phyloP scores from a whole-genome alignment of 2,797 vertebrate genomes.

The Bradypodion ventrale region DNA sequence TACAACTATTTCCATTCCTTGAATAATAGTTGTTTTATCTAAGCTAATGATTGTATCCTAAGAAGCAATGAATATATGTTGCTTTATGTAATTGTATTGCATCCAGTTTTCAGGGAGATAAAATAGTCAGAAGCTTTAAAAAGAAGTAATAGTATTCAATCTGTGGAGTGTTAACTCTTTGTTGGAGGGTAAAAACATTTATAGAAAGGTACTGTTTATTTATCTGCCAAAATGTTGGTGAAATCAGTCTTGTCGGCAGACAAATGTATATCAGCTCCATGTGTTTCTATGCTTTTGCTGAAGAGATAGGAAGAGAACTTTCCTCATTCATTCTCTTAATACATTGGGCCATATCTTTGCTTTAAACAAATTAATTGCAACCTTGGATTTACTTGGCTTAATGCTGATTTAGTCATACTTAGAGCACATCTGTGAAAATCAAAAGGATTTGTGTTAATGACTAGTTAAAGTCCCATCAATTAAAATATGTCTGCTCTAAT shows the following conservation, averaged over 20 bases:
- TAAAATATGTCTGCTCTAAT: not conserved
- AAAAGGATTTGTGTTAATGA: not conserved
- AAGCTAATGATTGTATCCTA: constrained; percentile 1
- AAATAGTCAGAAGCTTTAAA: constrained; percentile 19
- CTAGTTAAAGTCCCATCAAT: not conserved
- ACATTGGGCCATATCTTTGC: not conserved
- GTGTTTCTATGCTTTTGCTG: not conserved
- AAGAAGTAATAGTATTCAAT: constrained; percentile 27
- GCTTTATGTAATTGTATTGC: not conserved
- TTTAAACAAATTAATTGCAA: not conserved
- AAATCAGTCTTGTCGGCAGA: not conserved
- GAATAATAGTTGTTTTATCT: constrained; percentile 22
- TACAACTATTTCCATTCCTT: constrained; percentile 12
- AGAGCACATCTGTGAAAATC: too few species aligned
- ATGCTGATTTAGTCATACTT: not conserved
- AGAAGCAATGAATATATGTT: constrained; percentile 5
- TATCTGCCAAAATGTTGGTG: constrained; percentile 14
- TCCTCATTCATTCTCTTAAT: not conserved
- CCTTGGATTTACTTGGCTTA: not conserved
- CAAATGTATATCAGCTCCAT: not conserved
- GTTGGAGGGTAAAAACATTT: not conserved
- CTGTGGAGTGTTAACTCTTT: not conserved
- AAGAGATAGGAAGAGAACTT: not conserved
- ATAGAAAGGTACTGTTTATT: not conserved
- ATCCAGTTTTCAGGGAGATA: constrained; percentile 18